phyloP scores from a whole-genome alignment of 2,797 vertebrate species.

The Gallinago nigripennis region DNA sequence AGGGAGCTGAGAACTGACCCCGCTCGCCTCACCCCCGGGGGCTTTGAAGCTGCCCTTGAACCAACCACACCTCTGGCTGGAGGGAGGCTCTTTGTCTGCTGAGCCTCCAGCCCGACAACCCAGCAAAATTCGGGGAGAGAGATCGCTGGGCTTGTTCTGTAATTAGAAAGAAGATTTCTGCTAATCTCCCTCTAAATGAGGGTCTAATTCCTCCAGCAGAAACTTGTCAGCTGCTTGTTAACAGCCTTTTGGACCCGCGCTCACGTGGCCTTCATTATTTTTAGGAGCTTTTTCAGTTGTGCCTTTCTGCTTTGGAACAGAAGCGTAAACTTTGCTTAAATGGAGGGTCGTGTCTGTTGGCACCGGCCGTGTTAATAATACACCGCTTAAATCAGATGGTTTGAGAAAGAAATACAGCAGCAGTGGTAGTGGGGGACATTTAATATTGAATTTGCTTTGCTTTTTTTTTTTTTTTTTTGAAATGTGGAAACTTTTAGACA shows the following conservation, averaged over 20 bases:
- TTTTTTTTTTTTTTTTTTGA: constrained; percentile 46
- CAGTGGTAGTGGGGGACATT: constrained; percentile 57
- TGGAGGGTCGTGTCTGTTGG: constrained; percentile 52
- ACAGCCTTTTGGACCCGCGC: constrained; percentile 52
- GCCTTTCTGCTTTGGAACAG: constrained; percentile 61
- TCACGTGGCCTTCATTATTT: constrained; percentile 21
- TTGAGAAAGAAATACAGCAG: constrained; percentile 23
- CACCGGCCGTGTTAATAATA: constrained; percentile 58
- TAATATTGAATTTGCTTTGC: constrained; percentile 73
- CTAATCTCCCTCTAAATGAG: constrained; percentile 76
- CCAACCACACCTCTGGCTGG: neutral
- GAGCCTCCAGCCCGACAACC: neutral
- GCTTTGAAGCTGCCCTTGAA: neutral
- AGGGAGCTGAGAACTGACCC: neutral
- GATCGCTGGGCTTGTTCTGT: neutral
- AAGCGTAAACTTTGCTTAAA: constrained; percentile 60
- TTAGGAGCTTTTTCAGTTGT: neutral
- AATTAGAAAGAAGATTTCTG: constrained; percentile 70
- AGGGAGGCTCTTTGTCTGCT: neutral
- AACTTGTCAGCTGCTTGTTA: constrained; percentile 82
- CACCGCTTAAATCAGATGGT: constrained; percentile 56
- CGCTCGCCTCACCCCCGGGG: neutral
- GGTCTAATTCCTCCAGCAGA: constrained; percentile 75
- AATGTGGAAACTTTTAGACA: constrained; percentile 84
- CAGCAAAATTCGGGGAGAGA: neutral